phyloP scores from a whole-genome alignment of 1,140 invertebrate species.

The Pseudomyrmex dendroicus region DNA sequence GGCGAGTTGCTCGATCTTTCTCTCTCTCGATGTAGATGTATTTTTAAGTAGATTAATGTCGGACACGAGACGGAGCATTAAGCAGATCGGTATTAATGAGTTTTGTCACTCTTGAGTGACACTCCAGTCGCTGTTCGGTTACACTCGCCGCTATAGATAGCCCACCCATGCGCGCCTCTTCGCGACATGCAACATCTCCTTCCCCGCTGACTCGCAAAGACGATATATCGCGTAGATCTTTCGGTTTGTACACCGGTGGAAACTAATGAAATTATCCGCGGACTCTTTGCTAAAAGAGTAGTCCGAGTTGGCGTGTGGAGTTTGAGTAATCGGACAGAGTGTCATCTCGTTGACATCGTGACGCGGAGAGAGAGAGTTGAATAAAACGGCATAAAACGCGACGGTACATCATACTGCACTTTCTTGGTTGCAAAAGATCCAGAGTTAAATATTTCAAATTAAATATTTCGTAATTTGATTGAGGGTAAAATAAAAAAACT shows the following conservation, averaged over 20 bases:
- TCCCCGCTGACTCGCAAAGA: constrained; percentile 39
- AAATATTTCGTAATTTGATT: too few relatives aligned
- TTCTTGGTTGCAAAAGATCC: too few relatives aligned
- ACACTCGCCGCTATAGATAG: constrained; percentile 84
- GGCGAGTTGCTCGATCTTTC: constrained; percentile 31
- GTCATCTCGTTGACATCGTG: not conserved
- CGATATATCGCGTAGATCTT: constrained; percentile 60
- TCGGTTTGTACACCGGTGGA: constrained; percentile 26
- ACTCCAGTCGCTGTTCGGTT: constrained; percentile 82
- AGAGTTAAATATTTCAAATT: too few relatives aligned
- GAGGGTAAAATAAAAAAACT: too few relatives aligned
- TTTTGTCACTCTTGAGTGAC: constrained; percentile 84
- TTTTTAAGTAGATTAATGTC: constrained; percentile 85
- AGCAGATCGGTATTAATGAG: constrained; percentile 86
- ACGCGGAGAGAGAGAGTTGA: not conserved
- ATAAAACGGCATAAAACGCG: not conserved
- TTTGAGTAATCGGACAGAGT: constrained; percentile 16
- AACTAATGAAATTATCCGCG: constrained; percentile 35
- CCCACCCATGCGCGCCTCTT: constrained; percentile 82
- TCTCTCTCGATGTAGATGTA: constrained; percentile 69
- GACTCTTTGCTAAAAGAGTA: constrained; percentile 21
- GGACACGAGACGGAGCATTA: constrained; percentile 84
- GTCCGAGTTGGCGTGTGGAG: constrained; percentile 2
- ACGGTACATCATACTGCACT: not conserved
- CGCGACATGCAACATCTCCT: constrained; percentile 76